A percentile compares a stretch with the other conserved stretches of the same genome.
These are phyloP conservation scores for Elymnias hypermnestra DNA, from an alignment of 1,140 invertebrate species.

Conservation along the genomic window DNA sequence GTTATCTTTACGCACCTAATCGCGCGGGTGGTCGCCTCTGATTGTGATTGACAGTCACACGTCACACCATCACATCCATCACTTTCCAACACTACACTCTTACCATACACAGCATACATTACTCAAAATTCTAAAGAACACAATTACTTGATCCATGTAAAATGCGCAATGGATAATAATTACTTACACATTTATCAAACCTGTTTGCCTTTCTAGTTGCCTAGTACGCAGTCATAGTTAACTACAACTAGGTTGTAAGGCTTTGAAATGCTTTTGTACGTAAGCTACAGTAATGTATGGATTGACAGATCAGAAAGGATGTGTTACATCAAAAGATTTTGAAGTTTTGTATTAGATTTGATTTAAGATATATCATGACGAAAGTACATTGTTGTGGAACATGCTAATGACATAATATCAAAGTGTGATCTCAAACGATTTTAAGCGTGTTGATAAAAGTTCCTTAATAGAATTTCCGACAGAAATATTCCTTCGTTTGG, in stretches of 20 bases:
- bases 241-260: slow-evolving; percentile 32
- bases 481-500: no score
- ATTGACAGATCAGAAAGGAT: slow-evolving; percentile 29
- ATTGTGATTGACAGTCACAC: slow-evolving; percentile 69
- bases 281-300: slow-evolving; percentile 28
- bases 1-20: slow-evolving; percentile 42
- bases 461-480: no score
- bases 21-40: slow-evolving; percentile 65
- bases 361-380: slow-evolving; percentile 12
- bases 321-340: slow-evolving; percentile 28
- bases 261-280: slow-evolving; percentile 26
- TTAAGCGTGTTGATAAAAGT: no score
- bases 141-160: not conserved
- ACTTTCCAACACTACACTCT: slow-evolving; percentile 23
- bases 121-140: not conserved
- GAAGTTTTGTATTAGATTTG: slow-evolving; percentile 21
- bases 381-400: slow-evolving; percentile 5
- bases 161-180: slow-evolving; percentile 24
- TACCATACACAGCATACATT: slow-evolving; percentile 28
- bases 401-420: no score
- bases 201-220: not conserved
- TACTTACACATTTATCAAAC: not conserved
- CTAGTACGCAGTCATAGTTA: slow-evolving; percentile 25
- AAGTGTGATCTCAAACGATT: no score
- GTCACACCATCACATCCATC: slow-evolving; percentile 49